Evolutionary conservation across 2,113 vertebrate species (phyloP).

Genomic region (Phrynosoma platyrhinos): DNA sequence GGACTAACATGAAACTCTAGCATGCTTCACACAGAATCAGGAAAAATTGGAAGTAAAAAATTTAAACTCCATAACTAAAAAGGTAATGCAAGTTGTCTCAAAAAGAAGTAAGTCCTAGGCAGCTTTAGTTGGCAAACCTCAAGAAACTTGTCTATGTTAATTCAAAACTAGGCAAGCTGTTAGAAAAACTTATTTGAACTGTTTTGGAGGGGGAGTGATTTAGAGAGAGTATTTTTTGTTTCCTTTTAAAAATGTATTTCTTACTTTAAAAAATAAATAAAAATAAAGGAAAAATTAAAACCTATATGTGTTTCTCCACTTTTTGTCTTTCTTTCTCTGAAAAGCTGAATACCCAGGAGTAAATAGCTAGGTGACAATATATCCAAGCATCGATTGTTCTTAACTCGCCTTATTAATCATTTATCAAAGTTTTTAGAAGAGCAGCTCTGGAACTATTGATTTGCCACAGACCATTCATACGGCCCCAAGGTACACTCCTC

Average conservation of each 20-base stretch:
- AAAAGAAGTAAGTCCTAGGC: too few species aligned
- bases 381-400: constrained; percentile 23
- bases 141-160: neutral
- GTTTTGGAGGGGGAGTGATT: too few species aligned
- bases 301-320: neutral
- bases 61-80: too few species aligned
- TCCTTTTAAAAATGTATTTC: neutral
- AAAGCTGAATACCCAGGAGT: constrained; percentile 3
- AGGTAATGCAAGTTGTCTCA: too few species aligned
- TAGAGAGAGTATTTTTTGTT: neutral
- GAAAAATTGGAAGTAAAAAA: too few species aligned
- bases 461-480: neutral
- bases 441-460: constrained; percentile 15
- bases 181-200: neutral
- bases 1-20: neutral
- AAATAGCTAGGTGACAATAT: constrained; percentile 18
- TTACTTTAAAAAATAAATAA: neutral
- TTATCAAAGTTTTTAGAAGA: constrained; percentile 36
- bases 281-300: neutral
- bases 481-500: neutral
- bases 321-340: neutral
- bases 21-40: neutral
- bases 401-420: constrained; percentile 46
- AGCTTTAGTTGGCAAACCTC: neutral
- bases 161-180: neutral